Percentiles rank a stretch among this genome's conserved stretches.
phyloP scores from a whole-genome alignment of 2,888 invertebrate species.

The Drosophila formosana region DNA sequence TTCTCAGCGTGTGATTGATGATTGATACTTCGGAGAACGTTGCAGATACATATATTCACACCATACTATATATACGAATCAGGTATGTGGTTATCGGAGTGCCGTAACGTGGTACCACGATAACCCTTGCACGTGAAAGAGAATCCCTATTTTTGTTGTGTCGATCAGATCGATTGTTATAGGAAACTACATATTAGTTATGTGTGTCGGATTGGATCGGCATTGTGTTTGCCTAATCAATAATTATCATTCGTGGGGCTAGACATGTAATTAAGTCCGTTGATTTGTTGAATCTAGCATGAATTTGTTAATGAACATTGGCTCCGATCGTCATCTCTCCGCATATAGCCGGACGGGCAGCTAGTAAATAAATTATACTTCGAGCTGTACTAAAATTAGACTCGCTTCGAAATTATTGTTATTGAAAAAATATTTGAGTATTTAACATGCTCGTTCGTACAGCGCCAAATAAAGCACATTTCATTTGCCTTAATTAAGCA shows the following conservation, averaged over 20 bases:
- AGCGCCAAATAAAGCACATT: slow-evolving; percentile 28
- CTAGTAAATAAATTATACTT: neutral
- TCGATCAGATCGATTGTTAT: neutral
- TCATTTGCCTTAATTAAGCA: slow-evolving; percentile 19
- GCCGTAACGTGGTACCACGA: slow-evolving; percentile 4
- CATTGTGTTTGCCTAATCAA: slow-evolving; percentile 41
- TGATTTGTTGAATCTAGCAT: slow-evolving; percentile 37
- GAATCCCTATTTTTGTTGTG: neutral
- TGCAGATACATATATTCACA: too few relatives aligned
- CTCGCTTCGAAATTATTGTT: neutral
- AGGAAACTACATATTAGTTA: slow-evolving; percentile 28
- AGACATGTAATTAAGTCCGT: slow-evolving; percentile 27
- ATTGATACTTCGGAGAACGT: slow-evolving; percentile 16
- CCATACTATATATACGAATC: neutral
- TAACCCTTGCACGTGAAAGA: slow-evolving; percentile 9
- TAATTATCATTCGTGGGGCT: slow-evolving; percentile 45
- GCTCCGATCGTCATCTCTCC: neutral
- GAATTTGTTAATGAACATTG: slow-evolving; percentile 21
- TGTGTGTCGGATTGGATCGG: slow-evolving; percentile 13
- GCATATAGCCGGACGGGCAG: too few relatives aligned
- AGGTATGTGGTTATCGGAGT: slow-evolving; percentile 2
- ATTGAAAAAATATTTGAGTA: slow-evolving; percentile 21
- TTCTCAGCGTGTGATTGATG: neutral
- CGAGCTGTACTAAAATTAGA: slow-evolving; percentile 9
- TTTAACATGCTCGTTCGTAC: slow-evolving; percentile 16